Percentiles rank a stretch among this genome's conserved stretches.
Conservation (phyloP, 2,797 vertebrate species). For the Harpagifer antarcticus region DNA sequence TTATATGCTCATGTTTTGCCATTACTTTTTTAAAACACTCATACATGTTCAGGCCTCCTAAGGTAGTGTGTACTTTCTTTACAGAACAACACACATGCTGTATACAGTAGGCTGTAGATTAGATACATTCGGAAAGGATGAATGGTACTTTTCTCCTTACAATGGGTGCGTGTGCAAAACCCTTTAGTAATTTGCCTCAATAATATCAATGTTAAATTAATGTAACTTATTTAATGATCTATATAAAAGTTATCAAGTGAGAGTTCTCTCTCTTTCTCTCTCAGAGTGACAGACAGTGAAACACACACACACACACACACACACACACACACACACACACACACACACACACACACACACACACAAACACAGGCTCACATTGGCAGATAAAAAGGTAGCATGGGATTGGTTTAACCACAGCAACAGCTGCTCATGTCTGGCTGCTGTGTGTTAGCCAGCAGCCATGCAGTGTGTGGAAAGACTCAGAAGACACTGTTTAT, state of each 20-base stretch:
- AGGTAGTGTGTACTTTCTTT: neutral
- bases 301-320: neutral
- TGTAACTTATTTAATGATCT: no score
- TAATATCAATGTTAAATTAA: no score
- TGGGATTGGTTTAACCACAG: conserved; percentile 62
- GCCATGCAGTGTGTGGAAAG: conserved; percentile 34
- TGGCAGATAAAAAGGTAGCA: conserved; percentile 47
- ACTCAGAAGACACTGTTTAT: conserved; percentile 46
- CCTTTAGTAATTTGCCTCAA: conserved; percentile 1
- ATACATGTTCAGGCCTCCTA: neutral
- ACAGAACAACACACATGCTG: neutral
- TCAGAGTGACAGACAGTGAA: neutral
- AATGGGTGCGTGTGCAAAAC: conserved; percentile 5
- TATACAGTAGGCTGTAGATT: neutral
- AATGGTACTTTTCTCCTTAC: neutral
- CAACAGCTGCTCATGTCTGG: conserved; percentile 69
- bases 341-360: conserved; percentile 4
- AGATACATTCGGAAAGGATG: neutral
- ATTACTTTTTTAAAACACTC: conserved; percentile 1
- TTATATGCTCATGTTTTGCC: neutral
- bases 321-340: conserved; percentile 12
- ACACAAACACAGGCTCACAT: conserved; percentile 6
- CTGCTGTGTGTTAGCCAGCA: conserved; percentile 35
- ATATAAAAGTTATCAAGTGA: no score
- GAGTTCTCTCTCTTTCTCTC: neutral